Base-by-base conservation (phyloP, 1,140 invertebrate species). In the Ruditapes philippinarum region DNA sequence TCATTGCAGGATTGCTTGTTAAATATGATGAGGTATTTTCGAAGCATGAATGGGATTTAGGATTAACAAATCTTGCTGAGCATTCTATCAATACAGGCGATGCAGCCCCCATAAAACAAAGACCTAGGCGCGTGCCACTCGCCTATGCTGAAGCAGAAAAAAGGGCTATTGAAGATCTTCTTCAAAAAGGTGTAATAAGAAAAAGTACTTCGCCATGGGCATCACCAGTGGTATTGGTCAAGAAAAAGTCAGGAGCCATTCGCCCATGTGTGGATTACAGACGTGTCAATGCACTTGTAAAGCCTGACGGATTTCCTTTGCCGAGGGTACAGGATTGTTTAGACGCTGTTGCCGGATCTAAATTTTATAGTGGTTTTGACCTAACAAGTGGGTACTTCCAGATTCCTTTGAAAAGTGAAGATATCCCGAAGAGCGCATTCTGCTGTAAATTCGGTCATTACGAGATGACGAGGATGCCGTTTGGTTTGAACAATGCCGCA, bases 361-460 rank as follows among this genome's bases (percentile, higher is more conserved):
- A n/a, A 17, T 73, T 28, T 11, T n/a, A n/a, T n/a, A n/a, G n/a
- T n/a, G n/a, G n/a, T n/a, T n/a, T n/a, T n/a, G n/a, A n/a, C n/a
- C n/a, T n/a, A n/a, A n/a, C n/a, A n/a, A n/a, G n/a, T n/a, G n/a
- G n/a, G n/a, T n/a, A n/a, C n/a, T n/a, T n/a, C n/a, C n/a, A n/a
- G n/a, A n/a, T n/a, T n/a, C n/a, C n/a, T n/a, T n/a, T n/a, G n/a
- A n/a, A n/a, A n/a, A 81, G 68, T 25, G 89, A 92, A 9, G 93
- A 94, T 62, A 92, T 86, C 14, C 80, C 95, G 51, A 94, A 95
- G 73, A 96, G 96, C 0, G 90, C 86, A 22, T 88, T 91, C 76
- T 28, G 33, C 28, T 54, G 78, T 17, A 68, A 83, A 49, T 83
- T 28, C n/a, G 60, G 40, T 11, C 73, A 57, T 42, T 79, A 19